Conservation (phyloP, 1,140 invertebrate genomes). For the Conopomorpha cramerella region DNA sequence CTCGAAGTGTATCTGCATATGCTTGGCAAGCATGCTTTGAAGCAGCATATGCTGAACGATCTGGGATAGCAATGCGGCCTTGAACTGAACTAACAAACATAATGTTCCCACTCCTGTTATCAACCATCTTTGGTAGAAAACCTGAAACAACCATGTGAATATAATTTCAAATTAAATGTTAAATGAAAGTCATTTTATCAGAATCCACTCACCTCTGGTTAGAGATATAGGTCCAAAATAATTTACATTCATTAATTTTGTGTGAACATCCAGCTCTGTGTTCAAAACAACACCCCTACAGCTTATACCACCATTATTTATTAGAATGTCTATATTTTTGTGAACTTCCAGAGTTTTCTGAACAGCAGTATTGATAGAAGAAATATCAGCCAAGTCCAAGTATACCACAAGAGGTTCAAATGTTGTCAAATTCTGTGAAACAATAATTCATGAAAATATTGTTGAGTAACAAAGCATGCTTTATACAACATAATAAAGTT, state of each 20-base stretch:
- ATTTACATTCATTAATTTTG: constrained; percentile 90
- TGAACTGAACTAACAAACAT: constrained; percentile 93
- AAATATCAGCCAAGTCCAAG: constrained; percentile 78
- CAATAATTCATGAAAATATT: no score
- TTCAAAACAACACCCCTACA: constrained; percentile 77
- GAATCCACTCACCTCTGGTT: constrained; percentile 77
- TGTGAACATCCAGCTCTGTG: constrained; percentile 84
- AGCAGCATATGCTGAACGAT: constrained; percentile 86
- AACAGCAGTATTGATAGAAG: constrained; percentile 66
- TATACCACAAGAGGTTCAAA: constrained; percentile 76
- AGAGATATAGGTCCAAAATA: constrained; percentile 91
- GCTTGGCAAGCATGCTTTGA: constrained; percentile 95
- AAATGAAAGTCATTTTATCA: constrained; percentile 2
- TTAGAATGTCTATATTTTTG: constrained; percentile 83
- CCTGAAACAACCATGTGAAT: constrained; percentile 48
- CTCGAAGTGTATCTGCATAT: constrained; percentile 81
- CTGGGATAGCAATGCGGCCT: constrained; percentile 88
- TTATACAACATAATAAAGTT: no score
- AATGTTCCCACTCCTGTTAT: constrained; percentile 78
- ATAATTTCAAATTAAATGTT: background rate
- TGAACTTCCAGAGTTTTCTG: constrained; percentile 69
- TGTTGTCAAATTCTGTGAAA: constrained; percentile 64
- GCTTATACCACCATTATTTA: constrained; percentile 93
- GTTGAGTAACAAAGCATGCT: no score
- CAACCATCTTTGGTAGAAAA: constrained; percentile 81